Evolutionary conservation across 2,113 vertebrate genomes (phyloP), one percentile per base, ranked within the genome.

Genomic region (Ctenodactylus gundi): DNA sequence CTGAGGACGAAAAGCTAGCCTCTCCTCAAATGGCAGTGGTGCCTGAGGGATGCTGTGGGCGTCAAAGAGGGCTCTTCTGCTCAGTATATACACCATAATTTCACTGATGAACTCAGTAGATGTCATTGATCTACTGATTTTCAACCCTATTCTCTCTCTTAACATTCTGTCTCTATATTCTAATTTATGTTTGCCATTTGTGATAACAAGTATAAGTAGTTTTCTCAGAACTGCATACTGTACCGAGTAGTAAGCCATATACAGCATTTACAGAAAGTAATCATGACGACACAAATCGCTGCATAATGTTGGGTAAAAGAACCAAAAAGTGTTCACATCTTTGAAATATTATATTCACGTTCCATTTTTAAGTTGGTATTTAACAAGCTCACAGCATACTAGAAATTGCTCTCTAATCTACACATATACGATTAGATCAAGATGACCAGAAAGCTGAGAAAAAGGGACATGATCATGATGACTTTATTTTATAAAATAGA

Each of bases 291-390:
- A 96, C 65, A 85, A 75, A 72, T 57, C 88, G 29, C 88, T 94
- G n/a, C n/a, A 81, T 67, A 31, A 85, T 41, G 9, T 96, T 92
- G 6, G 75, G 62, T 81, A 53, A 86, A 51, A 18, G 60, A 70
- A 75, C 70, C 72, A 65, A 91, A 78, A 68, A 23, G 60, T 64
- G 58, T 73, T 92, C 81, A 39, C 68, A 18, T 41, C 31, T 73
- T 92, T 81, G 27, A 70, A 88, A 95, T 95, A 55, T n/a, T 62
- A 95, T 88, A 90, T 44, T 80, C 34, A 31, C 81, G 41, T 84
- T 81, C 44, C 65, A 55, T 27, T 85, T 93, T 77, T n/a, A 64
- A 72, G 83, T n/a, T 12, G 51, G 70, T 95, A 29, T 93, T 14
- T 55, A 92, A 75, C 11, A 77, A 82, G 18, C 27, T 65, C 41